Evolutionary conservation across 2,113 vertebrate genomes (phyloP), one percentile per base, ranked within the genome.

Genomic region (Hydrolagus affinis): DNA sequence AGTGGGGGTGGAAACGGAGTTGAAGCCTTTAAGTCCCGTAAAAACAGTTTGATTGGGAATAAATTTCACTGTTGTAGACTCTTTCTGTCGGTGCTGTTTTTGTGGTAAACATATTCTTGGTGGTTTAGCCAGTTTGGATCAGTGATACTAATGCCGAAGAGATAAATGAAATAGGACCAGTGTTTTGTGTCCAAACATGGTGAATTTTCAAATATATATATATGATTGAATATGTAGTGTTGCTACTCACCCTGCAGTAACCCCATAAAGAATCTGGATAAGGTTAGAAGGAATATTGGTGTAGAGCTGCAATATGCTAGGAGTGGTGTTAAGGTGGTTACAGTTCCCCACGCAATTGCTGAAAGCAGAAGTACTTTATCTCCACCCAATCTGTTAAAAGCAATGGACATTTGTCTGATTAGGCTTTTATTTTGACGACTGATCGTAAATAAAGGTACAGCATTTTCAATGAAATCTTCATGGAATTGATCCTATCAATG

Each of bases 301-400:
- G 95, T 92, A 2, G 94, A 94, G 87, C 95, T 94, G 86, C 96
- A 86, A 68, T 90, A 93, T 15, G 95, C 91, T 59, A 97, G 90
- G 89, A 97, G 85, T 0, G 97, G 97, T 0, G 96, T 98, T 89
- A 96, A 90, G 0, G 94, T 90, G 0, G 95, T 97, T 91, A 97
- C 94, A 71, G 93, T 90, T 3, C 97, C 98, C 98, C 97, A 99
- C 72, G 96, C 94, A 0, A 94, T 92, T 0, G 96, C 95, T 0
- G 98, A 96, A 71, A 98, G 91, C 80, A 98, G 89, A 44, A 99
- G 92, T 59, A 99, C 93, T 86, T 96, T 99, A 91, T 98, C 97
- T 9, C 98, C 97, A 60, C 98, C 97, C 14, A 98, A 94, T 87
- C 98, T 99, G 86, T 15, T 32, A 68, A 56, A 88, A 87, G 66